Percentiles rank a stretch among this genome's conserved stretches.
phyloP scores from a whole-genome alignment of 2,113 vertebrate species.

The Grammomys dolichurus region DNA sequence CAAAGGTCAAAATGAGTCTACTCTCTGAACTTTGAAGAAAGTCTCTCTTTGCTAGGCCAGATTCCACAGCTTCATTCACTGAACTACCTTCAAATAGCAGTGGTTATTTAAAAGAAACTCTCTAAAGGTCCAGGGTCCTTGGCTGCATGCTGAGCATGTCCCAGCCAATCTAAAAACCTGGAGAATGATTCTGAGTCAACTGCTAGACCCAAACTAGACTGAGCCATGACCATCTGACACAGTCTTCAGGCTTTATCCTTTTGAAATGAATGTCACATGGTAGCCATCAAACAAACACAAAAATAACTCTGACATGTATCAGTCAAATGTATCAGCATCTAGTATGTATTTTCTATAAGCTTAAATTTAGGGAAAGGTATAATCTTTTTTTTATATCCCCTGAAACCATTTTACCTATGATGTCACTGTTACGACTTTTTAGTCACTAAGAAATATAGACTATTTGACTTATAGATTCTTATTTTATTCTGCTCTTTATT shows the following conservation, averaged over 20 bases:
- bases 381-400: background rate
- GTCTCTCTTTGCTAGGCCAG: slow-evolving; percentile 64
- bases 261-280: background rate
- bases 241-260: background rate
- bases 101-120: slow-evolving; percentile 51
- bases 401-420: background rate
- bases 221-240: background rate
- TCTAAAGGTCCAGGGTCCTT: slow-evolving; percentile 31
- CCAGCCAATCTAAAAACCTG: slow-evolving; percentile 2
- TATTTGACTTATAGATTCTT: slow-evolving; percentile 56
- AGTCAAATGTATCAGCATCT: background rate
- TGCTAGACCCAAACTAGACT: background rate
- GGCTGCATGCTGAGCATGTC: background rate
- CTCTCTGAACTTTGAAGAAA: slow-evolving; percentile 76
- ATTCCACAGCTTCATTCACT: slow-evolving; percentile 48
- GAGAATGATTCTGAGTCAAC: background rate
- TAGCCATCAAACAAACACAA: background rate
- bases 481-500: slow-evolving; percentile 8
- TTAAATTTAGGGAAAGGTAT: slow-evolving; percentile 4
- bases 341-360: background rate
- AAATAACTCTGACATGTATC: background rate
- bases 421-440: background rate
- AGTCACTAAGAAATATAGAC: background rate
- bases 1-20: slow-evolving; percentile 76
- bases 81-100: slow-evolving; percentile 62